Conservation (phyloP, 1,140 invertebrate species). For the Tetranychus cinnabarinus region DNA sequence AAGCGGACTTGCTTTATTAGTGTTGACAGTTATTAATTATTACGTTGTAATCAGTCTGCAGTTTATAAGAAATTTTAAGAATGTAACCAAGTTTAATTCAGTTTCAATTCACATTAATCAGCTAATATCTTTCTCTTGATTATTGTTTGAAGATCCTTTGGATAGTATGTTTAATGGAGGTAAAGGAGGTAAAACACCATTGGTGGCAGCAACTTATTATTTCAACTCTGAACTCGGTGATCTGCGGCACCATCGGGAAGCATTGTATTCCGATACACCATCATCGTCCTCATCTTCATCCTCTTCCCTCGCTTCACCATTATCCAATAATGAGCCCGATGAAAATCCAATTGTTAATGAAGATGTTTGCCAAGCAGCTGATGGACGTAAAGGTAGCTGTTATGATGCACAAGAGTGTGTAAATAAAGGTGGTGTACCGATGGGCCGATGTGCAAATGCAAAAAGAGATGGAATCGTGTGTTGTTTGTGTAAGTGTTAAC, state of each 20-base stretch:
- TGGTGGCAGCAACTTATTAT: slow-evolving; percentile 13
- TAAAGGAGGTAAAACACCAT: slow-evolving; percentile 3
- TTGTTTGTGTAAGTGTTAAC: slow-evolving; percentile 13
- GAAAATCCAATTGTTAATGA: background rate
- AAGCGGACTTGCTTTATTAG: no score
- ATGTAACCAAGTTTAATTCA: no score
- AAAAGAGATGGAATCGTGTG: slow-evolving; percentile 9
- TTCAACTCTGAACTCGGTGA: slow-evolving; percentile 7
- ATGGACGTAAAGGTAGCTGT: slow-evolving; percentile 12
- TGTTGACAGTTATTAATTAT: no score
- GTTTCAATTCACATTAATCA: no score
- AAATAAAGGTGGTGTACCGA: slow-evolving; percentile 13
- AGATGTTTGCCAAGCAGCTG: slow-evolving; percentile 10
- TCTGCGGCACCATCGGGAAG: background rate
- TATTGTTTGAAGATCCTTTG: background rate
- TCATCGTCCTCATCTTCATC: no score
- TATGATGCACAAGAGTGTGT: slow-evolving; percentile 14
- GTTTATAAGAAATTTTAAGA: no score
- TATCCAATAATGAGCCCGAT: background rate
- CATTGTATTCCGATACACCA: background rate
- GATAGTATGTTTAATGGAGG: background rate
- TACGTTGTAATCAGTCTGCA: no score
- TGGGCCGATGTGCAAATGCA: slow-evolving; percentile 10
- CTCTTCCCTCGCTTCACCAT: background rate
- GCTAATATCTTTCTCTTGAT: no score